Evolutionary conservation across 2,797 vertebrate species (phyloP).

Genomic region (Rhinatrema bivittatum): DNA sequence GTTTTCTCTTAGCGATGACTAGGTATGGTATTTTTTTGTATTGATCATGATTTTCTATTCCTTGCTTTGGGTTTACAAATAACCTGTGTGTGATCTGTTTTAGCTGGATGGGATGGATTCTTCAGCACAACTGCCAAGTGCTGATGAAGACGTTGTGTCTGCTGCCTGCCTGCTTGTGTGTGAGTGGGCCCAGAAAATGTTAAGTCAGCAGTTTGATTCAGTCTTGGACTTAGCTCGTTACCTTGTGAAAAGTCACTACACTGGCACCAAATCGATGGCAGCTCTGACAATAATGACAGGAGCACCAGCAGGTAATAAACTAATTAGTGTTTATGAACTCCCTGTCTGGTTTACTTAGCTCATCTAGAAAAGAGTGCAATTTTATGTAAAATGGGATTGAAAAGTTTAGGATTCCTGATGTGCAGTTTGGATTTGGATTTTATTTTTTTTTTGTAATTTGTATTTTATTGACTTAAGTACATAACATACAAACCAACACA

Average conservation of each 20-base stretch:
- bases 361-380: neutral
- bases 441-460: no score
- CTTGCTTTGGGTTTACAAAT: no score
- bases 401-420: no score
- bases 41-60: no score
- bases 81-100: no score
- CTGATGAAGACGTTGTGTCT: conserved; percentile 84
- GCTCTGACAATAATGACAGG: conserved; percentile 90
- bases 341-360: no score
- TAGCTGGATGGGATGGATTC: conserved; percentile 82
- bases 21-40: no score
- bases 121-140: conserved; percentile 70
- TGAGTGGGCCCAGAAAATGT: conserved; percentile 97
- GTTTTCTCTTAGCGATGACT: no score
- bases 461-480: no score
- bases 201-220: conserved; percentile 91
- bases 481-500: no score
- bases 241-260: conserved; percentile 95
- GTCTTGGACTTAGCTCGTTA: conserved; percentile 93
- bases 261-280: conserved; percentile 93
- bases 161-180: conserved; percentile 94
- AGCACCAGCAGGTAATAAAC: conserved; percentile 74
- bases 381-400: neutral
- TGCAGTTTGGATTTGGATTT: no score
- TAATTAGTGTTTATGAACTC: neutral